Evolutionary conservation across 2,113 vertebrate species (phyloP).

Genomic region (Conger conger): DNA sequence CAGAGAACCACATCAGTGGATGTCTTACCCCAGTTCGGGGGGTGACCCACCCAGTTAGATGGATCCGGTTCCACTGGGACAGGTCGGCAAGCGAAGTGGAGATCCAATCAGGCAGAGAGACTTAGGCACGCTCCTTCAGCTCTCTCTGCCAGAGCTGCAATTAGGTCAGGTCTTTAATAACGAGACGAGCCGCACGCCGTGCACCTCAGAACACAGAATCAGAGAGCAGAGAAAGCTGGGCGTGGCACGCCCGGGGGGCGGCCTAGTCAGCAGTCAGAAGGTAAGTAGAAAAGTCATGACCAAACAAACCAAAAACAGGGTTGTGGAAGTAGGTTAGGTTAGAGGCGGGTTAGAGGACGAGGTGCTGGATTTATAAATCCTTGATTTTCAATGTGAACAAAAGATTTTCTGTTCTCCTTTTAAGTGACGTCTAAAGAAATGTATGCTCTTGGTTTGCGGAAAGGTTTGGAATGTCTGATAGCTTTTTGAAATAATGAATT

Average conservation of each 20-base stretch:
- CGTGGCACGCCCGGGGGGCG: slow-evolving; percentile 41
- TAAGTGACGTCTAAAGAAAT: not conserved
- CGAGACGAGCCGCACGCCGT: slow-evolving; percentile 10
- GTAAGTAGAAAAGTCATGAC: slow-evolving; percentile 48
- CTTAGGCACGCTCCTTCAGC: slow-evolving; percentile 26
- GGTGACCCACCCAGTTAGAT: not conserved
- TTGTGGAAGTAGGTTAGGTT: not conserved
- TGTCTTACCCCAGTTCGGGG: not conserved
- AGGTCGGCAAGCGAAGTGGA: slow-evolving; percentile 38
- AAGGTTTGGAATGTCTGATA: not conserved
- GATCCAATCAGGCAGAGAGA: slow-evolving; percentile 45
- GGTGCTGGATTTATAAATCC: not conserved
- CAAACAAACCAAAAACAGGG: not conserved
- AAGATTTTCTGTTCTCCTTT: slow-evolving; percentile 37
- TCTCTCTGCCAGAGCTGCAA: slow-evolving; percentile 40
- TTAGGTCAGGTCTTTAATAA: slow-evolving; percentile 54
- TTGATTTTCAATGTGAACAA: not conserved
- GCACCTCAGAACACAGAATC: slow-evolving; percentile 35
- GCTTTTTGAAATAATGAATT: not conserved
- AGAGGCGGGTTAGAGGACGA: not conserved
- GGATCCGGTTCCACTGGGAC: slow-evolving; percentile 26
- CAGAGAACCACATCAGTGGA: not conserved
- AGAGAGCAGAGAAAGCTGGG: slow-evolving; percentile 57
- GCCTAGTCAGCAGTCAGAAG: slow-evolving; percentile 47
- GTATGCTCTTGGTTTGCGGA: not conserved